Evolutionary conservation across 2,888 invertebrate genomes (phyloP).

Genomic region (Neoascia interrupta): DNA sequence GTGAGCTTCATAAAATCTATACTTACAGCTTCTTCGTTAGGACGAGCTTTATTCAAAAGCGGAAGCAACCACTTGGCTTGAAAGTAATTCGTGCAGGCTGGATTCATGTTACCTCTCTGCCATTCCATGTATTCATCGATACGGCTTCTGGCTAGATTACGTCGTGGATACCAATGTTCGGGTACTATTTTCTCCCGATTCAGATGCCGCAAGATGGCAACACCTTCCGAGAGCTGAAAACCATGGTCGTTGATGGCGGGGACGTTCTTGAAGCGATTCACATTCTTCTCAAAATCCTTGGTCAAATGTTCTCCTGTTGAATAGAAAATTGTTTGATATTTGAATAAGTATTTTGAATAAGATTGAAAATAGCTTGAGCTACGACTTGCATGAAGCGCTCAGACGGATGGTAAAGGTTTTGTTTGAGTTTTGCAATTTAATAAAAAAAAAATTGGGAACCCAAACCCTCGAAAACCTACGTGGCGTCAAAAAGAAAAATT

Average conservation of each 20-base stretch:
- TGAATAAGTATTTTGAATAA: no score
- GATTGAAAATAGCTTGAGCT: no score
- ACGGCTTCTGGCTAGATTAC: constrained; percentile 82
- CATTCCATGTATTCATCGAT: constrained; percentile 88
- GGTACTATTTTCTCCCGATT: constrained; percentile 81
- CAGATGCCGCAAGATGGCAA: constrained; percentile 86
- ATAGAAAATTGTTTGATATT: no score
- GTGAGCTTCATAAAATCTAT: no score
- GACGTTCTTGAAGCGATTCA: constrained; percentile 83
- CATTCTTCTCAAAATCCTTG: constrained; percentile 82
- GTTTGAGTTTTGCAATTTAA: no score
- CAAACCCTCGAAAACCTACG: no score
- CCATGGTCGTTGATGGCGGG: constrained; percentile 86
- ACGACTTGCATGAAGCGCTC: no score
- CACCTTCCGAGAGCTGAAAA: constrained; percentile 84
- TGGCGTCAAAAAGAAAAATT: no score
- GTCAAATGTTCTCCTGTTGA: constrained; percentile 83
- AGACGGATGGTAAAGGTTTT: no score
- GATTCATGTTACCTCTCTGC: constrained; percentile 85
- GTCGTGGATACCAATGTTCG: constrained; percentile 86
- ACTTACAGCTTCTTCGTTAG: constrained; percentile 79
- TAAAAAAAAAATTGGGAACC: no score
- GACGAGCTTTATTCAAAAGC: constrained; percentile 80
- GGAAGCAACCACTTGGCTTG: constrained; percentile 81
- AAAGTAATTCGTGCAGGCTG: constrained; percentile 83